These are phyloP conservation scores for Nowickia ferox DNA, from an alignment of 2,888 invertebrate species.

Conservation along the genomic window DNA sequence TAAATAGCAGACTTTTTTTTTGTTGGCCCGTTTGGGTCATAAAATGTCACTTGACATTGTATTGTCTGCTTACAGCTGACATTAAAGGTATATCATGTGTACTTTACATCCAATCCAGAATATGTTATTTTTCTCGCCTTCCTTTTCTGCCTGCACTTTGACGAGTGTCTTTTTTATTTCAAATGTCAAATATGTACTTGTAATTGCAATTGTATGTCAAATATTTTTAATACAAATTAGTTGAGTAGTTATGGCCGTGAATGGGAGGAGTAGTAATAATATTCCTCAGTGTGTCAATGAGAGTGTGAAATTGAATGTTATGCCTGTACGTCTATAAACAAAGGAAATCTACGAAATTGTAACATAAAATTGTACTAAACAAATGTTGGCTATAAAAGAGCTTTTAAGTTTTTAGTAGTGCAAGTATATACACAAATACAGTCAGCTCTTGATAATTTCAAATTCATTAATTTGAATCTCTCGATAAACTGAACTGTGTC, in stretches of 20 bases:
- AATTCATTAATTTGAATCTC: no score
- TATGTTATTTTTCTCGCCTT: neutral
- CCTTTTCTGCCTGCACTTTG: constrained; percentile 54
- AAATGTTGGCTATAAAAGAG: constrained; percentile 33
- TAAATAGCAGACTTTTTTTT: neutral
- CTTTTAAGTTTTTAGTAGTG: constrained; percentile 25
- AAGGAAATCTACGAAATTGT: neutral
- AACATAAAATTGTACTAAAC: neutral
- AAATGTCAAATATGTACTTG: constrained; percentile 29
- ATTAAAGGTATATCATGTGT: constrained; percentile 65
- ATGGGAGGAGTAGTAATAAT: neutral
- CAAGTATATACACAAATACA: no score
- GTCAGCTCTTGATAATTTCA: no score
- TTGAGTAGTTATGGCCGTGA: constrained; percentile 15
- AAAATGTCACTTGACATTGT: constrained; percentile 31
- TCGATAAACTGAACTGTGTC: no score
- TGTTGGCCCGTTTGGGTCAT: constrained; percentile 30
- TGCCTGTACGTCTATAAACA: neutral
- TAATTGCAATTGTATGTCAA: constrained; percentile 50
- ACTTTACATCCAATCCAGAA: constrained; percentile 38
- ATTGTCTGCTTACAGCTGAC: neutral
- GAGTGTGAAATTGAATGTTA: neutral
- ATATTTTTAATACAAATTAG: constrained; percentile 13
- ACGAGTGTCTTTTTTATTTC: constrained; percentile 59
- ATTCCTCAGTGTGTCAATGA: neutral